Evolutionary conservation across 2,113 vertebrate genomes (phyloP).

Genomic region (Agelaius phoeniceus): DNA sequence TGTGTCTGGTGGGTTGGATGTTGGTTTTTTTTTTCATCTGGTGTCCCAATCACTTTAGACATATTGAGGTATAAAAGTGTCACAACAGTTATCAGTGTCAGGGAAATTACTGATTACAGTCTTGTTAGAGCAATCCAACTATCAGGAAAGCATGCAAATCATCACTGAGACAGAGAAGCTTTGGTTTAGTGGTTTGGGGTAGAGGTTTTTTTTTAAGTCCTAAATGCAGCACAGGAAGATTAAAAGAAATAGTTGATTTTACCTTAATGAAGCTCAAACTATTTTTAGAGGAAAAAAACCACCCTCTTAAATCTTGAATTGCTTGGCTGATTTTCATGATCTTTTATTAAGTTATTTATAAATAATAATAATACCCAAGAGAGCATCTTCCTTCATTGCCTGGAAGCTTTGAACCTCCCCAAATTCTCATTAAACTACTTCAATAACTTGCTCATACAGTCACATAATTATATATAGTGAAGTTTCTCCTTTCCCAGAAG

Average conservation of each 20-base stretch:
- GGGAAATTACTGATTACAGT: background rate
- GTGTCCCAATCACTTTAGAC: background rate
- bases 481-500: background rate
- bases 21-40: background rate
- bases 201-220: background rate
- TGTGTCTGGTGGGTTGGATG: background rate
- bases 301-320: background rate
- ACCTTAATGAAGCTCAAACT: slow-evolving; percentile 25
- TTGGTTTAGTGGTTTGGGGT: background rate
- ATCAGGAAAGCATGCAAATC: background rate
- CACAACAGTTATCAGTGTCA: background rate
- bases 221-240: slow-evolving; percentile 14
- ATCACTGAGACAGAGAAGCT: background rate
- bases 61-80: background rate
- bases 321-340: slow-evolving; percentile 4
- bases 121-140: background rate
- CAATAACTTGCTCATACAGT: background rate
- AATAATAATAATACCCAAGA: slow-evolving; percentile 47
- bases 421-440: slow-evolving; percentile 43
- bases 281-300: slow-evolving; percentile 31
- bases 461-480: background rate
- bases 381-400: slow-evolving; percentile 10
- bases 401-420: slow-evolving; percentile 39
- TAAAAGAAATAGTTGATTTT: slow-evolving; percentile 27
- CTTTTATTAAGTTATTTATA: slow-evolving; percentile 64